phyloP scores from a whole-genome alignment of 2,113 vertebrate species.

The Takifugu flavidus region DNA sequence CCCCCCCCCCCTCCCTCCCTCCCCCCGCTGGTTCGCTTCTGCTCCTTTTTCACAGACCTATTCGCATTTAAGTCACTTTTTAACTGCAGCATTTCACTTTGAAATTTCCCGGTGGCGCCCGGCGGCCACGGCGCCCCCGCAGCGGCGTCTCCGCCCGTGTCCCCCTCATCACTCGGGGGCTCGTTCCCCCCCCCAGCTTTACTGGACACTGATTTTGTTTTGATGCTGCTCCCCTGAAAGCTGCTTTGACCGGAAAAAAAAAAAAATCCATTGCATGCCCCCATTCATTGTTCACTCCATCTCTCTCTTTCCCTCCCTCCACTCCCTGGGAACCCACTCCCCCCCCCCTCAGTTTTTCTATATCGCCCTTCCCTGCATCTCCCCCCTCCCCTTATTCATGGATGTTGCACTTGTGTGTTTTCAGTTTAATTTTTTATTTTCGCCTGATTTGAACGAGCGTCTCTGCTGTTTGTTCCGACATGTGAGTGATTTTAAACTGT shows the following conservation, averaged over 20 bases:
- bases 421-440: slow-evolving; percentile 7
- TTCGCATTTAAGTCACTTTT: slow-evolving; percentile 29
- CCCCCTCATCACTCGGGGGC: slow-evolving; percentile 37
- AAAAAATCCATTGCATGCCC: slow-evolving; percentile 56
- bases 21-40: slow-evolving; percentile 36
- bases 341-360: slow-evolving; percentile 48
- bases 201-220: slow-evolving; percentile 22
- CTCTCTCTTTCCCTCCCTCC: slow-evolving; percentile 55
- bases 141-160: slow-evolving; percentile 23
- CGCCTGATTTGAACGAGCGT: slow-evolving; percentile 42
- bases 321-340: slow-evolving; percentile 59
- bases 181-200: slow-evolving; percentile 26
- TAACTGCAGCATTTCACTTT: slow-evolving; percentile 2
- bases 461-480: slow-evolving; percentile 29
- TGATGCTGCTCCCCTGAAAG: slow-evolving; percentile 49
- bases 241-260: slow-evolving; percentile 41
- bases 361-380: slow-evolving; percentile 39
- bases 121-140: slow-evolving; percentile 1
- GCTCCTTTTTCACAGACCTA: slow-evolving; percentile 55
- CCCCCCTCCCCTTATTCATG: slow-evolving; percentile 41
- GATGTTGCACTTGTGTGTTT: slow-evolving; percentile 29
- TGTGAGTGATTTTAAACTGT: slow-evolving; percentile 55
- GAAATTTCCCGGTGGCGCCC: slow-evolving; percentile 5
- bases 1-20: slow-evolving; percentile 36
- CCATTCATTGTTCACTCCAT: slow-evolving; percentile 63